Conservation (phyloP, 1,140 invertebrate genomes). For the Caligus rogercresseyi region DNA sequence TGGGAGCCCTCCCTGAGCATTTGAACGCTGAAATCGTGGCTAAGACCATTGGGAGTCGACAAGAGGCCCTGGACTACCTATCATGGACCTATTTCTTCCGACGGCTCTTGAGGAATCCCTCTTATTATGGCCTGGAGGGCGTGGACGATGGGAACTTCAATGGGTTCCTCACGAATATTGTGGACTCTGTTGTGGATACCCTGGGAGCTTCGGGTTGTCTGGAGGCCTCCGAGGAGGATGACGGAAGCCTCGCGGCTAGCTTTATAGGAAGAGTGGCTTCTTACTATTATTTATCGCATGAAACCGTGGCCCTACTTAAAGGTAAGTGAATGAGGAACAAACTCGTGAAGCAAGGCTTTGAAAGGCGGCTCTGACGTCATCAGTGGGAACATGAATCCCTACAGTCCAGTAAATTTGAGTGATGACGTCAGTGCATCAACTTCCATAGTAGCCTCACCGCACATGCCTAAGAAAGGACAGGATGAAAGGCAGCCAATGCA, state of each 20-base stretch:
- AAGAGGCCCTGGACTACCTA: slow-evolving; percentile 87
- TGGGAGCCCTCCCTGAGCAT: slow-evolving; percentile 82
- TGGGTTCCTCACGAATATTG: slow-evolving; percentile 18
- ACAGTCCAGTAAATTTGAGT: no score
- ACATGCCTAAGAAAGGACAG: no score
- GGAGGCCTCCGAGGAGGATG: not conserved
- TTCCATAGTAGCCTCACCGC: no score
- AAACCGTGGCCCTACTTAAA: slow-evolving; percentile 67
- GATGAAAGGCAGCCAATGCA: no score
- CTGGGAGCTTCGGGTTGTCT: slow-evolving; percentile 6
- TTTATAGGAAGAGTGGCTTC: slow-evolving; percentile 82
- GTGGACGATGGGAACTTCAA: slow-evolving; percentile 55
- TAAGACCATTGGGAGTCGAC: slow-evolving; percentile 78
- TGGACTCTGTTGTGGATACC: not conserved
- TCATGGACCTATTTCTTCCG: slow-evolving; percentile 98
- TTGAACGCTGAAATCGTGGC: slow-evolving; percentile 90
- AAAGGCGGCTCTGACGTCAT: no score
- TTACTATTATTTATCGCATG: slow-evolving; percentile 90
- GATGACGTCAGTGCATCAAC: no score
- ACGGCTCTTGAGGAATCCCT: slow-evolving; percentile 77
- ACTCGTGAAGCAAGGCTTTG: no score
- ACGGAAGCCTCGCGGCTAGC: slow-evolving; percentile 43
- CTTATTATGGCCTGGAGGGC: slow-evolving; percentile 67
- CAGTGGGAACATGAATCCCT: no score
- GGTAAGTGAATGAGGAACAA: not conserved